Evolutionary conservation across 2,113 vertebrate species (phyloP), one percentile per base, ranked within the genome.

Genomic region (Gnathonemus echidnorhynchus): DNA sequence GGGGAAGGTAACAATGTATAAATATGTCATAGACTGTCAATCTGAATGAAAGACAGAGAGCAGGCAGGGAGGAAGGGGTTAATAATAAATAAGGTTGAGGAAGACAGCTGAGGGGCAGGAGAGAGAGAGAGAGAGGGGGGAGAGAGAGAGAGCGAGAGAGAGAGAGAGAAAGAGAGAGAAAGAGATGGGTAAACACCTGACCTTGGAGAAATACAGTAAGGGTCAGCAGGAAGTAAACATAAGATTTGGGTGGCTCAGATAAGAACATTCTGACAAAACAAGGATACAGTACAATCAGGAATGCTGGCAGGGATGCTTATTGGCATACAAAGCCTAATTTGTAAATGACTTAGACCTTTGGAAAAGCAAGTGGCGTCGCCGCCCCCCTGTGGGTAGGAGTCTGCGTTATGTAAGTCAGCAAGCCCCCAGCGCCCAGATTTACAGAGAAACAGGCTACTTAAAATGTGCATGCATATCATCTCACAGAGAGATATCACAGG

Each of bases 31-130:
- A 39, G 11, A 74, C 27, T 49, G 88, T 77, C 66, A 89, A 77
- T 11, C 15, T 27, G 49, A 80, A 39, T 39, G 17, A 91, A 86
- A 91, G 89, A 92, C 62, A 62, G 92, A 94, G 94, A 93, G 88
- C 94, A 94, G 83, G 1, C 11, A 53, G 50, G 8, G 88, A 89
- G 91, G 92, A 91, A 62, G 48, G 83, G 39, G 74, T 80, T 42
- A 80, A 74, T 80, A 50, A 84, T 83, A 89, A 89, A 89, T 83
- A 83, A 89, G 74, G 74, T 31, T 49, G n/a, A 84, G 19, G 27
- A 42, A 84, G 50, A 84, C 49, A 56, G 48, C 88, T 42, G 70
- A 89, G 83, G 89, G 92, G 92, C 58, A 91, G 62, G 86, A 80
- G 87, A 9, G 85, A n/a, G 46, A 39, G n/a, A 56, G 52, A 27